Conservation (phyloP, 2,888 invertebrate species). For the Chalcosyrphus nemorum region DNA sequence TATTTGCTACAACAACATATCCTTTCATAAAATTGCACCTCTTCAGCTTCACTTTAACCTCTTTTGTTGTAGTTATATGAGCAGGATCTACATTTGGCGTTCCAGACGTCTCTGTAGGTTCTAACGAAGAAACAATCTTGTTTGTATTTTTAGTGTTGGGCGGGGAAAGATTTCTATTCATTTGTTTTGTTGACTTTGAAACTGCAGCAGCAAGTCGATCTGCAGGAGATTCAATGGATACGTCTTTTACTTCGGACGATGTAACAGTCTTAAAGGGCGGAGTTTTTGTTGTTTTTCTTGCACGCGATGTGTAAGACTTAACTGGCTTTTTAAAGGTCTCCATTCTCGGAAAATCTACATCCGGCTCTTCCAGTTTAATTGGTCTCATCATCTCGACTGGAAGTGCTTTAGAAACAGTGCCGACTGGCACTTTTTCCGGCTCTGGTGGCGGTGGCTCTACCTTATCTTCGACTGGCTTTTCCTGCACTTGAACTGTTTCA, state of each 20-base stretch:
- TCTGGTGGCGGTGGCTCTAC: background rate
- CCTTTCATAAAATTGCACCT: constrained; percentile 7
- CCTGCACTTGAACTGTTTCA: background rate
- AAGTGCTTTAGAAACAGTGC: too few relatives aligned
- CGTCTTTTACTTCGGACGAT: background rate
- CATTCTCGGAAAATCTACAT: background rate
- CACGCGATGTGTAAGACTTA: background rate
- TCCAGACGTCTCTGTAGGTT: background rate
- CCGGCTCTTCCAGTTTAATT: constrained; percentile 40
- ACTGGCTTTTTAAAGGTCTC: constrained; percentile 19
- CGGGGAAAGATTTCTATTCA: background rate
- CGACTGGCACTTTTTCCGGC: background rate
- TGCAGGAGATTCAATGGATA: background rate
- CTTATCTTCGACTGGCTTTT: constrained; percentile 5
- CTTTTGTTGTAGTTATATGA: background rate
- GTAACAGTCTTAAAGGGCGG: background rate
- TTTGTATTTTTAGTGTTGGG: constrained; percentile 5
- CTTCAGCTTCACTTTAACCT: constrained; percentile 41
- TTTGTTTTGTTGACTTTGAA: background rate
- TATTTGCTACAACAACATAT: constrained; percentile 25
- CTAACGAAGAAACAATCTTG: background rate
- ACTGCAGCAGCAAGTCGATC: background rate
- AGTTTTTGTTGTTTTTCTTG: background rate
- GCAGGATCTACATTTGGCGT: background rate
- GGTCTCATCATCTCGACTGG: constrained; percentile 11